A percentile compares a stretch with the other conserved stretches of the same genome.
phyloP scores from a whole-genome alignment of 2,113 vertebrate genomes.

The Barbus barbus region DNA sequence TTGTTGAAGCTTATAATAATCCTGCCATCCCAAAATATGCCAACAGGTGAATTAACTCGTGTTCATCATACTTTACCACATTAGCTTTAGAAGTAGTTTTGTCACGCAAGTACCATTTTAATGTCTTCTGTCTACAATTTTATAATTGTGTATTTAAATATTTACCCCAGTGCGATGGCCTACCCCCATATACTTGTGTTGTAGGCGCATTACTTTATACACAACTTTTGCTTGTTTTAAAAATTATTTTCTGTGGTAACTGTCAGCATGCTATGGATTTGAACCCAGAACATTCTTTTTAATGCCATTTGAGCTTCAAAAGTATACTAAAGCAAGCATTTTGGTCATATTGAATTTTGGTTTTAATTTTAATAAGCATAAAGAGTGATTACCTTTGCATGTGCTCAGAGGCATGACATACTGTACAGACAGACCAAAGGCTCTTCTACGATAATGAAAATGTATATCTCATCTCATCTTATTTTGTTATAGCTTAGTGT shows the following conservation, averaged over 20 bases:
- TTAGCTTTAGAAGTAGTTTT: not conserved
- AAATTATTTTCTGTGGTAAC: not conserved
- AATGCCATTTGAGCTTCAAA: not conserved
- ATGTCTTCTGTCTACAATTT: too few relatives aligned
- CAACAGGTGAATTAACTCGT: not conserved
- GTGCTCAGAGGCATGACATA: constrained; percentile 21
- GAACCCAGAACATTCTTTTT: constrained; percentile 19
- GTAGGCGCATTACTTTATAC: not conserved
- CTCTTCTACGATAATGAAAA: not conserved
- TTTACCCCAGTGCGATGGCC: not conserved
- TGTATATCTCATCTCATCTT: not conserved
- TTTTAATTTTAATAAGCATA: not conserved
- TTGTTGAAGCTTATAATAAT: not conserved
- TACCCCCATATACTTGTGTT: too few relatives aligned
- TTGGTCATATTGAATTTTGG: too few relatives aligned
- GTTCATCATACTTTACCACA: not conserved
- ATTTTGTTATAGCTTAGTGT: not conserved
- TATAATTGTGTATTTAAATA: too few relatives aligned
- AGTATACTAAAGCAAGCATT: not conserved
- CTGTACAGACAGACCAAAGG: not conserved
- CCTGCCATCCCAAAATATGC: not conserved
- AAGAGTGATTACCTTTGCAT: constrained; percentile 4
- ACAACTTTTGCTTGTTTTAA: not conserved
- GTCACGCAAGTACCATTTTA: not conserved
- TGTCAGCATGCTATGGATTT: not conserved